A percentile compares a stretch with the other conserved stretches of the same genome.
phyloP scores from a whole-genome alignment of 2,113 vertebrate species.

The Hassar affinis region DNA sequence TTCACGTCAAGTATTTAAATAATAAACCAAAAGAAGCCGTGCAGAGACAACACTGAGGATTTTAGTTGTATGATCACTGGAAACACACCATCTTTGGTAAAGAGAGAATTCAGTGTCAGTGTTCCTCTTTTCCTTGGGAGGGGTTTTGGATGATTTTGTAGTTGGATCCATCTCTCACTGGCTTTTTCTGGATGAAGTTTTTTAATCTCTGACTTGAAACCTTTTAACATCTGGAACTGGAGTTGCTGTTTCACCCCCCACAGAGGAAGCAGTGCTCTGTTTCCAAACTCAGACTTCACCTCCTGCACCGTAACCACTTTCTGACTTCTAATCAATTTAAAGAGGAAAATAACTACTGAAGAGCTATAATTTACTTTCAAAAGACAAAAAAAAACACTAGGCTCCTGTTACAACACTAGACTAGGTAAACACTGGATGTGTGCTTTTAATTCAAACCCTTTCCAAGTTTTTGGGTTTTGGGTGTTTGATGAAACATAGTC shows the following conservation, averaged over 20 bases:
- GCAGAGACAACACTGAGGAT: conserved; percentile 7
- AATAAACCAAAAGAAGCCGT: conserved; percentile 11
- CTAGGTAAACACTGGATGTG: conserved; percentile 78
- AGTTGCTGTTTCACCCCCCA: conserved; percentile 12
- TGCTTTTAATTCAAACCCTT: conserved; percentile 59
- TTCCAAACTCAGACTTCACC: conserved; percentile 30
- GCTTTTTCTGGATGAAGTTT: background rate
- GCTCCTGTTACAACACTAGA: conserved; percentile 71
- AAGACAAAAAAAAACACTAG: conserved; percentile 51
- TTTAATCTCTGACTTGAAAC: background rate
- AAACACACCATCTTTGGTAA: conserved; percentile 5
- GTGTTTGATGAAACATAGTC: conserved; percentile 64
- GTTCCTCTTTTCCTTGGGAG: conserved; percentile 6
- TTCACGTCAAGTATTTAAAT: conserved; percentile 32
- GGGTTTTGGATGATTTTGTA: conserved; percentile 16
- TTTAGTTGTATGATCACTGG: conserved; percentile 21
- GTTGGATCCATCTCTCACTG: background rate
- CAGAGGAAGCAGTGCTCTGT: conserved; percentile 4
- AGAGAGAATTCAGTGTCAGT: background rate
- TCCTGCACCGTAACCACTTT: conserved; percentile 44
- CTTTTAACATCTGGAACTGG: background rate
- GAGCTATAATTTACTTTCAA: conserved; percentile 46
- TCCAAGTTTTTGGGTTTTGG: conserved; percentile 60
- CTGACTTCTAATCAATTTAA: conserved; percentile 52
- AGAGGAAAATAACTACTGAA: conserved; percentile 71